Evolutionary conservation across 2,888 invertebrate genomes (phyloP).

Genomic region (Erebia epiphron): DNA sequence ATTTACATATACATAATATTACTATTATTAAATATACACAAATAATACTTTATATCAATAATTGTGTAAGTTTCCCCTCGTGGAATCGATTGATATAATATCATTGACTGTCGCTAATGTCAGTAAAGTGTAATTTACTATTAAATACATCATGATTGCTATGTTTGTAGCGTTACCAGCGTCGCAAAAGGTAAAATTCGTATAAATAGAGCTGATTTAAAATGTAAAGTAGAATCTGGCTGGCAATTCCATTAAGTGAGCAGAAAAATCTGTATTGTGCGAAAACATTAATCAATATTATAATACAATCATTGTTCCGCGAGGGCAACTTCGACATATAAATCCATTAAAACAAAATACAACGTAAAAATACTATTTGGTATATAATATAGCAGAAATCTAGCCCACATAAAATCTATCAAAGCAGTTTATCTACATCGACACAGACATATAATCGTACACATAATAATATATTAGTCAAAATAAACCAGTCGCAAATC

Average conservation of each 20-base stretch:
- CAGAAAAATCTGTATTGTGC: not conserved
- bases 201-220: not conserved
- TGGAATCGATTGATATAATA: slow-evolving; percentile 38
- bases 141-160: slow-evolving; percentile 2
- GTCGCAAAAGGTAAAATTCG: not conserved
- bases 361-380: slow-evolving; percentile 83
- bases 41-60: slow-evolving; percentile 75
- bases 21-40: slow-evolving; percentile 74
- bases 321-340: slow-evolving; percentile 61
- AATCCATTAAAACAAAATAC: slow-evolving; percentile 76
- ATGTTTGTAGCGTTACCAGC: not conserved
- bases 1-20: slow-evolving; percentile 81
- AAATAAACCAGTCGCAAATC: slow-evolving; percentile 82
- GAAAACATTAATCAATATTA: not conserved
- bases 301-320: slow-evolving; percentile 41
- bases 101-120: slow-evolving; percentile 16
- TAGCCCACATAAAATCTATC: slow-evolving; percentile 79
- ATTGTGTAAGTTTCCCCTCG: slow-evolving; percentile 57
- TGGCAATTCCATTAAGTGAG: not conserved
- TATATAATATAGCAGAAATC: slow-evolving; percentile 80
- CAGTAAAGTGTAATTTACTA: not conserved
- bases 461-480: slow-evolving; percentile 69
- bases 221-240: not conserved
- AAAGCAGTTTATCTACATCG: slow-evolving; percentile 74
- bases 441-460: slow-evolving; percentile 73